Evolutionary conservation across 2,888 invertebrate genomes (phyloP).

Genomic region (Frankliniella intonsa): DNA sequence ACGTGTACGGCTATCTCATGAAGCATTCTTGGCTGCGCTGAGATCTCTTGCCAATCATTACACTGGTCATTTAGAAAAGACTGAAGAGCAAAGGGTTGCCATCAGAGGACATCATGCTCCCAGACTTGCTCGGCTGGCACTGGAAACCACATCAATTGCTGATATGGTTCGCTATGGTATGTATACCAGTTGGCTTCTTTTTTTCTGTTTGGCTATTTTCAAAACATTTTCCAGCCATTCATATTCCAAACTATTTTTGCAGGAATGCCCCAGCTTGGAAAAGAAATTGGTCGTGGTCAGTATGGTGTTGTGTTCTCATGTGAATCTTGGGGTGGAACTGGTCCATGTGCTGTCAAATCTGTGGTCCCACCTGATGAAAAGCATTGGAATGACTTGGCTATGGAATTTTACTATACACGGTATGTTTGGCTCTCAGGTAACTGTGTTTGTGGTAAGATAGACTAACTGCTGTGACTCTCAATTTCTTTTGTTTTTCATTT

Average conservation of each 20-base stretch:
- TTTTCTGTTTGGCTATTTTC: not conserved
- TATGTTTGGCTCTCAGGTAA: slow-evolving; percentile 41
- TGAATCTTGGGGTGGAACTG: slow-evolving; percentile 66
- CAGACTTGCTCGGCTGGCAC: slow-evolving; percentile 69
- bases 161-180: slow-evolving; percentile 72
- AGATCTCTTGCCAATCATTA: slow-evolving; percentile 65
- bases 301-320: slow-evolving; percentile 84
- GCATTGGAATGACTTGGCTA: slow-evolving; percentile 83
- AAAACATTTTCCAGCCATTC: no score
- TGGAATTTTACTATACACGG: slow-evolving; percentile 89
- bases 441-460: not conserved
- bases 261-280: slow-evolving; percentile 54
- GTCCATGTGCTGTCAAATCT: slow-evolving; percentile 80
- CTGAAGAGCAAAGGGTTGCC: slow-evolving; percentile 71
- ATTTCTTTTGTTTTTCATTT: slow-evolving; percentile 31
- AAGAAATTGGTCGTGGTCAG: slow-evolving; percentile 72
- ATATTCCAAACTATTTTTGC: not conserved
- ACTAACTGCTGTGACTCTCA: not conserved
- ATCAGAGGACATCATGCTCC: slow-evolving; percentile 76
- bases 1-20: slow-evolving; percentile 69
- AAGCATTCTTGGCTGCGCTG: slow-evolving; percentile 68
- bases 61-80: slow-evolving; percentile 67
- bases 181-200: slow-evolving; percentile 40
- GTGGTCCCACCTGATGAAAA: slow-evolving; percentile 83
- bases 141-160: slow-evolving; percentile 78